Conservation (phyloP, 2,888 invertebrate species). For the Andrena fulva region DNA sequence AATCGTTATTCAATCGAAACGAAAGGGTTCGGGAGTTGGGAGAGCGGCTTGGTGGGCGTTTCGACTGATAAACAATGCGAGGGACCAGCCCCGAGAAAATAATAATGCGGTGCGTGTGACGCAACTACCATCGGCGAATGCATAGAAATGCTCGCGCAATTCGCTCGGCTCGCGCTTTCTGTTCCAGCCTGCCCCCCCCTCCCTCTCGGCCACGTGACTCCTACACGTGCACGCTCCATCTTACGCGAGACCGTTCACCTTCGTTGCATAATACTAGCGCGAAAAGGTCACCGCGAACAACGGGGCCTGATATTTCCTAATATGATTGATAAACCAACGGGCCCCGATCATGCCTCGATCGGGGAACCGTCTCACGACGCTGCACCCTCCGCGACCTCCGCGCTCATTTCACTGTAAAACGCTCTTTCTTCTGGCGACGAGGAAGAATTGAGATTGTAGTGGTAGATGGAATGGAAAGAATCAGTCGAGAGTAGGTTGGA, state of each 20-base stretch:
- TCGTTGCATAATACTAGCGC: slow-evolving; percentile 72
- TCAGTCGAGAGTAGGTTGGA: too few species aligned
- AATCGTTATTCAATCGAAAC: background rate
- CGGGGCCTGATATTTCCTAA: slow-evolving; percentile 71
- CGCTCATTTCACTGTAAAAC: background rate
- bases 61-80: slow-evolving; percentile 56
- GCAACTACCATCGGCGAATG: slow-evolving; percentile 60
- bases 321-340: slow-evolving; percentile 69
- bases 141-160: slow-evolving; percentile 63
- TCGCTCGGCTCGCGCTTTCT: slow-evolving; percentile 36
- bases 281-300: slow-evolving; percentile 74
- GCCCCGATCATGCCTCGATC: slow-evolving; percentile 29
- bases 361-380: slow-evolving; percentile 9
- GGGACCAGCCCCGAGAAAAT: slow-evolving; percentile 56
- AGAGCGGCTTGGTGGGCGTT: slow-evolving; percentile 40
- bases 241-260: slow-evolving; percentile 74
- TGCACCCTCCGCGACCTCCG: slow-evolving; percentile 4
- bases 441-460: too few species aligned
- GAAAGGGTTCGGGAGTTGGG: background rate
- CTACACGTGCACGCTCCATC: slow-evolving; percentile 71
- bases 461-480: too few species aligned
- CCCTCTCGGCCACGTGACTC: slow-evolving; percentile 69
- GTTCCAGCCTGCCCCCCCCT: background rate
- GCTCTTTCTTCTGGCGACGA: too few species aligned
- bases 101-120: slow-evolving; percentile 60